A percentile compares a stretch with the other conserved stretches of the same genome.
Evolutionary conservation across 2,888 invertebrate species (phyloP).

Genomic region (Thymelicus lineola): DNA sequence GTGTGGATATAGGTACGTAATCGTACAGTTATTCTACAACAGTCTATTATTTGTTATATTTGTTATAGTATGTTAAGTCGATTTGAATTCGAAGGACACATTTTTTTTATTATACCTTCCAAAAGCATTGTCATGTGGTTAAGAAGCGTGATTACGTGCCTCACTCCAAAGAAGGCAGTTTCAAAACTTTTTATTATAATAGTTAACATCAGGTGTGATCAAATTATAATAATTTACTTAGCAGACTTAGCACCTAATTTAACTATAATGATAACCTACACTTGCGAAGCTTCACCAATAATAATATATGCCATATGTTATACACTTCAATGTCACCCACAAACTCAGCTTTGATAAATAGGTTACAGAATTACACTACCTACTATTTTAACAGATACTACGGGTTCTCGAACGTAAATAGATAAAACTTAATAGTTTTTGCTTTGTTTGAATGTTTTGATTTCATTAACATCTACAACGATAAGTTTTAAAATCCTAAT

Average conservation of each 20-base stretch:
- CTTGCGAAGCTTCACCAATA: slow-evolving; percentile 44
- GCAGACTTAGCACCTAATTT: slow-evolving; percentile 66
- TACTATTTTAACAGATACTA: slow-evolving; percentile 49
- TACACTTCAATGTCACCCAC: slow-evolving; percentile 71
- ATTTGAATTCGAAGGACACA: too few species aligned
- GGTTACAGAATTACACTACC: slow-evolving; percentile 61
- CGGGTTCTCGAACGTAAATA: slow-evolving; percentile 16
- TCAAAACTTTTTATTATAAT: neutral
- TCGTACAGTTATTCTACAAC: too few species aligned
- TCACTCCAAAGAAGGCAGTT: neutral
- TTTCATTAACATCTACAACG: too few species aligned
- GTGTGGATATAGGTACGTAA: too few species aligned
- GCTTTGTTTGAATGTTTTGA: too few species aligned
- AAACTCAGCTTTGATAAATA: slow-evolving; percentile 80
- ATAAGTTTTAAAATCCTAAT: too few species aligned
- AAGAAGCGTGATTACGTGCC: neutral
- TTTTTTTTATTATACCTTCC: too few species aligned
- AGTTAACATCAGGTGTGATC: slow-evolving; percentile 16
- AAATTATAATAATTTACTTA: slow-evolving; percentile 68
- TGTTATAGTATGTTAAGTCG: too few species aligned
- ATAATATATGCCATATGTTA: slow-evolving; percentile 70
- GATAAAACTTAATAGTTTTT: neutral
- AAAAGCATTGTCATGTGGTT: too few species aligned
- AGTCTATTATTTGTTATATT: too few species aligned
- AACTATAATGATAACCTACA: slow-evolving; percentile 65